Evolutionary conservation across 2,888 invertebrate genomes (phyloP).

Genomic region (Pedicia rivosa): DNA sequence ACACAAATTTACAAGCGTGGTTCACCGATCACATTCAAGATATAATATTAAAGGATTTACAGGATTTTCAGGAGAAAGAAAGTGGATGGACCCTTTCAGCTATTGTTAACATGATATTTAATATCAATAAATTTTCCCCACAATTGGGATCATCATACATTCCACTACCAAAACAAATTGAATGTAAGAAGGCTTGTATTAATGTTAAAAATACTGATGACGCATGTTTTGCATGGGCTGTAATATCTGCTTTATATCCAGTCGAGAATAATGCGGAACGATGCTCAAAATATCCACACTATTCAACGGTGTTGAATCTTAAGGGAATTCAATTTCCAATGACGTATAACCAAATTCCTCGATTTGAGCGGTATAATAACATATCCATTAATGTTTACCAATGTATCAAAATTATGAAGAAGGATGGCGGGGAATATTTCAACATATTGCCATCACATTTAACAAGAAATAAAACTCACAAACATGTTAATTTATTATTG

Average conservation of each 20-base stretch:
- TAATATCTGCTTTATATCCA: conserved; percentile 14
- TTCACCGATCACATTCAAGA: neutral
- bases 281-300: too few relatives aligned
- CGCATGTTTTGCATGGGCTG: conserved; percentile 15
- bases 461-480: too few relatives aligned
- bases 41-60: conserved; percentile 9
- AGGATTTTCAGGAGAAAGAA: conserved; percentile 16
- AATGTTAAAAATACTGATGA: conserved; percentile 15
- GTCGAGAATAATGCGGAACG: too few relatives aligned
- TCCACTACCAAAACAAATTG: conserved; percentile 11
- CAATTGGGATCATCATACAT: conserved; percentile 12
- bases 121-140: conserved; percentile 13
- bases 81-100: conserved; percentile 14
- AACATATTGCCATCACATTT: too few relatives aligned
- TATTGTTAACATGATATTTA: conserved; percentile 11
- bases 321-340: too few relatives aligned
- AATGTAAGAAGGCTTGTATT: conserved; percentile 15
- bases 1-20: neutral
- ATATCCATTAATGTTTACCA: too few relatives aligned
- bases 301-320: too few relatives aligned
- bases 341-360: too few relatives aligned
- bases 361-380: too few relatives aligned
- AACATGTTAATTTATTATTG: too few relatives aligned
- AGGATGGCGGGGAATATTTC: too few relatives aligned
- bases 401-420: too few relatives aligned